These are phyloP conservation scores for Arge pagana DNA, from an alignment of 2,888 invertebrate species.

Conservation along the genomic window DNA sequence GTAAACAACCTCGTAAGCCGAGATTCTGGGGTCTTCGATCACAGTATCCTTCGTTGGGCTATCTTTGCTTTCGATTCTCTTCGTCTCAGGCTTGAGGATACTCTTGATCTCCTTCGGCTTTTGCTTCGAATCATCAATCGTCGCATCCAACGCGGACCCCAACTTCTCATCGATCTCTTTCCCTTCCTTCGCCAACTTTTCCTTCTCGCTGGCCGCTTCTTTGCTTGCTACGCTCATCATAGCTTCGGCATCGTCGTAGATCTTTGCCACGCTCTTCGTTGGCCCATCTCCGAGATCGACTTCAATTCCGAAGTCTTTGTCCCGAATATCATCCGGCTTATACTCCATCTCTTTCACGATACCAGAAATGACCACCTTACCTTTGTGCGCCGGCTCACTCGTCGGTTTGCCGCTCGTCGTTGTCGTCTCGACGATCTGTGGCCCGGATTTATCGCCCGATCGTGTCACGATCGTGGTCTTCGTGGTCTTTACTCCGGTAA, in stretches of 20 bases:
- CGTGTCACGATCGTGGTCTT: too few relatives aligned
- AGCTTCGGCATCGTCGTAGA: slow-evolving; percentile 33
- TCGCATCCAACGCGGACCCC: slow-evolving; percentile 59
- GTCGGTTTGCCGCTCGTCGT: slow-evolving; percentile 8
- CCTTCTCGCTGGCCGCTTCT: slow-evolving; percentile 54
- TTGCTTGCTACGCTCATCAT: slow-evolving; percentile 32
- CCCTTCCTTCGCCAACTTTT: slow-evolving; percentile 63
- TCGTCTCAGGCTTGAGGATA: slow-evolving; percentile 18
- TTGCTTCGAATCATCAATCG: slow-evolving; percentile 56
- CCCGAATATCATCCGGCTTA: slow-evolving; percentile 13
- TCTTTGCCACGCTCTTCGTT: slow-evolving; percentile 35
- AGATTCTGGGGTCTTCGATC: slow-evolving; percentile 29
- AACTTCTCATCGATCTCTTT: slow-evolving; percentile 63
- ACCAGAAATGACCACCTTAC: slow-evolving; percentile 24
- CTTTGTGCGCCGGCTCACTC: slow-evolving; percentile 21
- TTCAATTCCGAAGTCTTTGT: slow-evolving; percentile 17
- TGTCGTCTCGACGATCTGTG: too few relatives aligned
- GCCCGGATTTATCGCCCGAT: too few relatives aligned
- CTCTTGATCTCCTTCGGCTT: slow-evolving; percentile 22
- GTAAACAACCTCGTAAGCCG: slow-evolving; percentile 45
- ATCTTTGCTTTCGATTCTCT: slow-evolving; percentile 33
- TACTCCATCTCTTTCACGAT: slow-evolving; percentile 25
- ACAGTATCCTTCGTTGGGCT: slow-evolving; percentile 32
- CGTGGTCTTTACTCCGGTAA: too few relatives aligned
- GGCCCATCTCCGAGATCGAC: slow-evolving; percentile 28